Evolutionary conservation across 2,888 invertebrate species (phyloP).

Genomic region (Sabatieria punctata): DNA sequence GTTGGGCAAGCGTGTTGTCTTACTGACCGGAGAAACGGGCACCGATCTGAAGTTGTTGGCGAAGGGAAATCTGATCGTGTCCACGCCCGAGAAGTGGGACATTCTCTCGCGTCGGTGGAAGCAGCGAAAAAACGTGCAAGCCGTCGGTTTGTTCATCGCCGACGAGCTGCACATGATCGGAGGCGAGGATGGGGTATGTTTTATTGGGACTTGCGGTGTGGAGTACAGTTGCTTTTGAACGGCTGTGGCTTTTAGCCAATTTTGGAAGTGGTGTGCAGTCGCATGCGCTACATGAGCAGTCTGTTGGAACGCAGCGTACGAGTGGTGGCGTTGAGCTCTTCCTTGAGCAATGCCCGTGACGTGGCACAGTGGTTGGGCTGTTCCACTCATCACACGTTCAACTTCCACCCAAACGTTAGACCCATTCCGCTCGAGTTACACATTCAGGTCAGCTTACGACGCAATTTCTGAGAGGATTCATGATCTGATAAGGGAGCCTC

Average conservation of each 20-base stretch:
- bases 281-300: conserved; percentile 84
- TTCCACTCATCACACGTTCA: conserved; percentile 77
- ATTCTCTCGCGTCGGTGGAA: conserved; percentile 95
- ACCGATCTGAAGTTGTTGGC: conserved; percentile 76
- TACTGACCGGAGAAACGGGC: conserved; percentile 88
- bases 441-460: conserved; percentile 47
- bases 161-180: conserved; percentile 69
- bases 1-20: conserved; percentile 59
- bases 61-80: conserved; percentile 76
- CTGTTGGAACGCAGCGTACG: conserved; percentile 65
- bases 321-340: conserved; percentile 79
- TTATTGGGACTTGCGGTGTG: neutral
- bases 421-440: conserved; percentile 86
- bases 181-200: conserved; percentile 38
- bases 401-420: conserved; percentile 93
- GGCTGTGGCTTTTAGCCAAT: conserved; percentile 47
- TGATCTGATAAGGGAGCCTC: too few species aligned
- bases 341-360: conserved; percentile 78
- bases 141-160: conserved; percentile 82
- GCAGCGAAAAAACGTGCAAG: conserved; percentile 92
- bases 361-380: conserved; percentile 92
- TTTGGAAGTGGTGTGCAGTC: conserved; percentile 69
- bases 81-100: conserved; percentile 97
- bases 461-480: too few species aligned
- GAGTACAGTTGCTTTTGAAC: neutral